phyloP scores from a whole-genome alignment of 1,140 invertebrate genomes.

The Monochamus saltuarius region DNA sequence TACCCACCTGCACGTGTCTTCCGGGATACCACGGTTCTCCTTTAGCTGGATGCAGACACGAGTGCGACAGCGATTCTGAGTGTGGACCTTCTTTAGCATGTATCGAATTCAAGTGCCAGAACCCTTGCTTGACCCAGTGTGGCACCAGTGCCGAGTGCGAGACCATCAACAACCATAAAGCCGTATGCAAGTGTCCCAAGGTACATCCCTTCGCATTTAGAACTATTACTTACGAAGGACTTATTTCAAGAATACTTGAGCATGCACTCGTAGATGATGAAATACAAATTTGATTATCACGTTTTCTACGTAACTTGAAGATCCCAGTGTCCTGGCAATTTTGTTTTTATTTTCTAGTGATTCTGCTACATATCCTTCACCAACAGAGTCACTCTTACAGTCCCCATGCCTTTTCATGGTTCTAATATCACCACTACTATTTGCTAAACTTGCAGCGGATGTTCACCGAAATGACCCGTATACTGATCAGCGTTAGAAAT shows the following conservation, averaged over 20 bases:
- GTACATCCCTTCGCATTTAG: conserved; percentile 52
- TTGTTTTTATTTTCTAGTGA: too few relatives aligned
- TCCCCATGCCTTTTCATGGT: not conserved
- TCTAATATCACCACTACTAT: too few relatives aligned
- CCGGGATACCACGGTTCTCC: conserved; percentile 75
- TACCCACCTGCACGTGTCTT: conserved; percentile 66
- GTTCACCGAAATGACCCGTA: too few relatives aligned
- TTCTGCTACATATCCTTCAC: too few relatives aligned
- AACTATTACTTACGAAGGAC: not conserved
- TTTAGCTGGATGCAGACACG: conserved; percentile 70
- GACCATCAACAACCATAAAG: conserved; percentile 70
- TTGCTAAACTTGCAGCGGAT: too few relatives aligned
- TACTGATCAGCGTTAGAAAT: too few relatives aligned
- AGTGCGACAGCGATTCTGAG: conserved; percentile 75
- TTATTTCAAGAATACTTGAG: too few relatives aligned
- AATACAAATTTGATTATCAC: too few relatives aligned
- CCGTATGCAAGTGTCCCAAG: conserved; percentile 78
- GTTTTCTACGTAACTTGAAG: too few relatives aligned
- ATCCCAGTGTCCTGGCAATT: too few relatives aligned
- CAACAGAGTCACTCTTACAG: too few relatives aligned
- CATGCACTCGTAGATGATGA: too few relatives aligned
- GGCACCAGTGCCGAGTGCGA: conserved; percentile 78
- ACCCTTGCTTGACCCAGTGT: conserved; percentile 73
- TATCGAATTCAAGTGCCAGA: conserved; percentile 73
- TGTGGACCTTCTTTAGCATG: conserved; percentile 72